Conservation (phyloP, 1,140 invertebrate genomes). For the Meloidogyne floridensis region DNA sequence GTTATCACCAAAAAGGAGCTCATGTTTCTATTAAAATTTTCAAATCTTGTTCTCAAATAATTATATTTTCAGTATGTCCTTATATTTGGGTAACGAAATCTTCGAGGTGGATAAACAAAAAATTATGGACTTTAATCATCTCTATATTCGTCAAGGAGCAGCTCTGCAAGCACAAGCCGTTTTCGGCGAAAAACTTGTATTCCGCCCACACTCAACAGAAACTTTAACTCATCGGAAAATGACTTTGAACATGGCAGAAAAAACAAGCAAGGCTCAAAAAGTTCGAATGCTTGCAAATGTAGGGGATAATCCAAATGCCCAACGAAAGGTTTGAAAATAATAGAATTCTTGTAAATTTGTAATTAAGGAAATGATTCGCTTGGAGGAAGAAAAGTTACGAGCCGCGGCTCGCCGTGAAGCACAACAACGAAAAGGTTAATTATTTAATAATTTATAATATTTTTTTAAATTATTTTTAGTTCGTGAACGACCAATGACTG, state of each 20-base stretch:
- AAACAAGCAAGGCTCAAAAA: slow-evolving; percentile 91
- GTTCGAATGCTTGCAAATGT: slow-evolving; percentile 85
- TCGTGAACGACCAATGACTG: slow-evolving; percentile 42
- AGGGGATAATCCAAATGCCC: slow-evolving; percentile 56
- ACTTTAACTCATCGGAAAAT: slow-evolving; percentile 98
- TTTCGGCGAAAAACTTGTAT: slow-evolving; percentile 91
- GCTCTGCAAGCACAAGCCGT: slow-evolving; percentile 95
- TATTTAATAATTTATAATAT: not conserved
- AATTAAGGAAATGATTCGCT: slow-evolving; percentile 58
- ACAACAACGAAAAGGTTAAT: slow-evolving; percentile 39
- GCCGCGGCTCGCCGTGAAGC: slow-evolving; percentile 54
- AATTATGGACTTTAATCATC: slow-evolving; percentile 84
- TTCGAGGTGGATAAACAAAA: slow-evolving; percentile 96
- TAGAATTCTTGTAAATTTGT: slow-evolving; percentile 5
- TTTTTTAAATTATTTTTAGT: slow-evolving; percentile 1
- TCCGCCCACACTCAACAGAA: slow-evolving; percentile 84
- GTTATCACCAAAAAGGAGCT: too few relatives aligned
- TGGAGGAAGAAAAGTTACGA: slow-evolving; percentile 61
- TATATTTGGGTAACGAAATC: slow-evolving; percentile 93
- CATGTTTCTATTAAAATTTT: too few relatives aligned
- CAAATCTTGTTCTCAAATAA: not conserved
- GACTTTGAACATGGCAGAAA: slow-evolving; percentile 92
- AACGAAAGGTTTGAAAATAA: slow-evolving; percentile 41
- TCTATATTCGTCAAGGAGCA: slow-evolving; percentile 93
- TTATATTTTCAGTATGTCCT: slow-evolving; percentile 77